Evolutionary conservation across 2,797 vertebrate species (phyloP), one percentile per base, ranked within the genome.

Genomic region (Gallirallus australis): DNA sequence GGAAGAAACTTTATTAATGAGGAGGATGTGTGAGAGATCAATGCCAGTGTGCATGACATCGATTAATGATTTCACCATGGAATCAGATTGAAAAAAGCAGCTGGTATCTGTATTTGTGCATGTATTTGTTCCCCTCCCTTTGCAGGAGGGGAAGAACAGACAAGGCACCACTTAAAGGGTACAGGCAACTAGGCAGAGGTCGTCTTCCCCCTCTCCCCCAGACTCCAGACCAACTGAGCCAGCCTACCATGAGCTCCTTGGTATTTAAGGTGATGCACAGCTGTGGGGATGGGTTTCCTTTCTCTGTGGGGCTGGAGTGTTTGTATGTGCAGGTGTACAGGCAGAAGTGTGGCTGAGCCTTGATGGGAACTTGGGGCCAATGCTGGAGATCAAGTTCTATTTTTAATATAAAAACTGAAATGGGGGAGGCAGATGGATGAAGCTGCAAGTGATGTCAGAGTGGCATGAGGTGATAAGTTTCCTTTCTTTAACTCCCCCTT

Each of bases 1-100:
- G 53, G 96, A 81, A 96, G 95, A 92, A 97, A 96, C 95, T 97
- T 45, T 97, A 97, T 97, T 97, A 98, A 97, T 96, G 94, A 97
- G 96, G 82, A 75, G 69, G 70, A 84, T 94, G 82, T 37, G 31
- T 33, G 82, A 71, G 96, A 96, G 97, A 97, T 96, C 96, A 97
- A 94, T 96, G 97, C 92, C 97, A 96, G 87, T 40, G 86, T 96
- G 96, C 96, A 96, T 97, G 97, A 96, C 97, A 97, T 97, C 85
- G 86, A 97, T 98, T 97, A 97, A 97, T 96, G 97, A 97, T 97
- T 97, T 96, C 86, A 85, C 94, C 61, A 69, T 96, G 96, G 86
- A 96, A 94, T 92, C 70, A 93, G 95, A 97, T 90, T 97, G 61
- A 69, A 83, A 97, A 97, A 95, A 97, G 96, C 96, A 97, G 97